Evolutionary conservation across 1,140 invertebrate genomes (phyloP).

Genomic region (Drosophila rufa): DNA sequence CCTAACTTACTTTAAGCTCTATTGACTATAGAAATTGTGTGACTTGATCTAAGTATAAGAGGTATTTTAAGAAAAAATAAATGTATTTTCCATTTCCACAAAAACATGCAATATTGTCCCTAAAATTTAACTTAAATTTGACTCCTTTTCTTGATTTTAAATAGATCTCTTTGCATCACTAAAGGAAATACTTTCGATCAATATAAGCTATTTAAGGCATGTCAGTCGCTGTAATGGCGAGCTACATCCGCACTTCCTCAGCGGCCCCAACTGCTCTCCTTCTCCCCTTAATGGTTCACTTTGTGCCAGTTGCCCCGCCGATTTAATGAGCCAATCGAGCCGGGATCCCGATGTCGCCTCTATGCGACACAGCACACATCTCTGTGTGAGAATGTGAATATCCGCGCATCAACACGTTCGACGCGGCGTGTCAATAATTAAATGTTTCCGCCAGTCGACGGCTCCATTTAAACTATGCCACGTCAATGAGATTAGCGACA

Average conservation of each 20-base stretch:
- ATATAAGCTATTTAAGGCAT: conserved; percentile 28
- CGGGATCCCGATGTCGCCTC: conserved; percentile 35
- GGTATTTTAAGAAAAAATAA: no score
- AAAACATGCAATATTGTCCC: no score
- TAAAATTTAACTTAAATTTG: neutral
- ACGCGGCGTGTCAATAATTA: conserved; percentile 69
- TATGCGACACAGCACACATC: conserved; percentile 14
- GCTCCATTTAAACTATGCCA: conserved; percentile 45
- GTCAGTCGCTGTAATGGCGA: conserved; percentile 18
- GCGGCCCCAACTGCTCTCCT: neutral
- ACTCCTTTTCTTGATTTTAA: neutral
- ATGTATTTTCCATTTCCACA: no score
- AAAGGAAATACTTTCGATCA: conserved; percentile 15
- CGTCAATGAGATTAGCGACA: conserved; percentile 63
- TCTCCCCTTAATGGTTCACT: conserved; percentile 35
- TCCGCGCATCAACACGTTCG: conserved; percentile 52
- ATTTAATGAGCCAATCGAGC: conserved; percentile 51
- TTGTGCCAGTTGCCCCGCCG: conserved; percentile 5
- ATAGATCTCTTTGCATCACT: neutral
- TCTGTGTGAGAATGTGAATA: conserved; percentile 50
- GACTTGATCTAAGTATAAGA: no score
- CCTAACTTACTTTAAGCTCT: no score
- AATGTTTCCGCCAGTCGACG: conserved; percentile 59
- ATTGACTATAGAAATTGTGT: no score
- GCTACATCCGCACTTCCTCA: conserved; percentile 23